phyloP scores from a whole-genome alignment of 2,888 invertebrate genomes.

The Drosophila leonis region DNA sequence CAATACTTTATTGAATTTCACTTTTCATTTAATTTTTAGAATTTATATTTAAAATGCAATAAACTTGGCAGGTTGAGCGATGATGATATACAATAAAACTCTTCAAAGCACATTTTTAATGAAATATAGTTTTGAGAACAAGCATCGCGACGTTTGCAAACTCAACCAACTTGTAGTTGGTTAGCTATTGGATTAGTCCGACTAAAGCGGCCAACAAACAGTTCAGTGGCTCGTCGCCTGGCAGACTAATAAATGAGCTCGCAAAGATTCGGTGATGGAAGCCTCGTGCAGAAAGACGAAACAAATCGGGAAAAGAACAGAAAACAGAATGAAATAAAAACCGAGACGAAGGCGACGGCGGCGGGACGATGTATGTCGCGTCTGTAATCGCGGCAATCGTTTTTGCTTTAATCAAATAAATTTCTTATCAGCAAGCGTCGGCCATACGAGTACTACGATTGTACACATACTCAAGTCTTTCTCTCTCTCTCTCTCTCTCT shows the following conservation, averaged over 20 bases:
- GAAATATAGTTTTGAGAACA: slow-evolving; percentile 1
- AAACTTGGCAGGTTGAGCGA: not conserved
- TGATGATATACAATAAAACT: slow-evolving; percentile 2
- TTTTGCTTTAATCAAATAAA: slow-evolving; percentile 79
- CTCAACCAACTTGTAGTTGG: slow-evolving; percentile 8
- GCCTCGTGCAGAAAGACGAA: slow-evolving; percentile 46
- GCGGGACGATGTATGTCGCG: slow-evolving; percentile 27
- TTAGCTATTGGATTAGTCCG: slow-evolving; percentile 15
- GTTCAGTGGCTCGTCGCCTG: slow-evolving; percentile 56
- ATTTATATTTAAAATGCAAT: slow-evolving; percentile 12
- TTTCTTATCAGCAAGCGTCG: slow-evolving; percentile 73
- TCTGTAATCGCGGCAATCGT: slow-evolving; percentile 73
- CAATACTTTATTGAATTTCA: slow-evolving; percentile 25
- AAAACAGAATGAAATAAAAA: slow-evolving; percentile 21
- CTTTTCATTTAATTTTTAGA: slow-evolving; percentile 41
- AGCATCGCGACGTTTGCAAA: slow-evolving; percentile 4
- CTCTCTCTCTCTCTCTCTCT: not conserved
- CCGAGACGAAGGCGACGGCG: slow-evolving; percentile 25
- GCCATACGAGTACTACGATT: slow-evolving; percentile 20
- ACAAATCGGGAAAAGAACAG: slow-evolving; percentile 43
- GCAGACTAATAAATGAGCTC: slow-evolving; percentile 64
- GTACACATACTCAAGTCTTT: slow-evolving; percentile 2
- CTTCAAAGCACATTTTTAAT: slow-evolving; percentile 26
- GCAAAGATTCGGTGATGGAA: slow-evolving; percentile 49
- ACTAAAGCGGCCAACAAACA: slow-evolving; percentile 44